Base-by-base conservation (phyloP, 2,888 invertebrate genomes). In the Drosophila meridiana region DNA sequence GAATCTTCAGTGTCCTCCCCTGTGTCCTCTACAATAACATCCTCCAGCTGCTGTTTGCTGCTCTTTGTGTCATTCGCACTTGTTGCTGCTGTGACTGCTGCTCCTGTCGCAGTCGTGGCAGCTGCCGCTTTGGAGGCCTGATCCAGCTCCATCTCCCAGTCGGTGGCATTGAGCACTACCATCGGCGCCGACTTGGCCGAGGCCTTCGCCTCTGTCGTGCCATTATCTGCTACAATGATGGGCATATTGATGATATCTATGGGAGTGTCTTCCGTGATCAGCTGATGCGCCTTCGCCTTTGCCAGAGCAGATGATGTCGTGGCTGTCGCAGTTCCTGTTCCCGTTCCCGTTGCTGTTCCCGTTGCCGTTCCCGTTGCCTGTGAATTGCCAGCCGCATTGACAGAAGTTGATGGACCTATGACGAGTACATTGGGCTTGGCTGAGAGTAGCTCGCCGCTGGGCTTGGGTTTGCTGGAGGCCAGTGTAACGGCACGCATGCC, bases 131-230 rank as follows among this genome's bases (percentile, higher is more conserved):
- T 80, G 7, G 91, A 91, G 52, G 93, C 94, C 72, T 95, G 94
- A 73, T 95, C 95, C 50, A 95, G 90, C 84, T 95, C 95, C 93
- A 95, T 94, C 90, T 95, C 95, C 95, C 95, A 95, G 80, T 95
- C 95, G 28, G 93, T 93, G 20, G 91, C 91, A 69, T 91, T 92
- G 7, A 92, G 82, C 32, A 92, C 86, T 58, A 92, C 86, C 52
- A 91, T 53, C 2, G 73, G 73, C 36, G 78, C 73, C 26, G 78
- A 20, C 53, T 81, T 80, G 14, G 63, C 42, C 3, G 57, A 52
- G 62, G 65, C 52, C 65, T 69, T 73, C 6, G 73, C 28, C 20
- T 82, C 80, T 1, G 76, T 55, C 28, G 79, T 75, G 0, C 84
- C 86, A 42, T 90, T 90, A 8, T 91, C 83, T 5, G 92, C 92